Percentiles rank a stretch among this genome's conserved stretches.
phyloP scores from a whole-genome alignment of 23 tunicate species.

The Aplidium turbinatum region DNA sequence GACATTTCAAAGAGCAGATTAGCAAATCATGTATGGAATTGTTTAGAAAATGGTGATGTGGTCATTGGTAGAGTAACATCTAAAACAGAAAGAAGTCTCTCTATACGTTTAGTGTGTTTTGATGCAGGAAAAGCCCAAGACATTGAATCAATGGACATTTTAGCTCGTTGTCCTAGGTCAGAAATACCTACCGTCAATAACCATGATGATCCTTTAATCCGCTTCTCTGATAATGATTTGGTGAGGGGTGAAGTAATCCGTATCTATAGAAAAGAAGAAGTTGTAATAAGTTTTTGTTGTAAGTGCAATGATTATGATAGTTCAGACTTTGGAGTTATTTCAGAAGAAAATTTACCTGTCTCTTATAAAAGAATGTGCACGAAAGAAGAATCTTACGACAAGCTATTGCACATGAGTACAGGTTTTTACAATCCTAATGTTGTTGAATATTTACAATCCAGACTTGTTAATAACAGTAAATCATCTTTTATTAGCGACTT shows the following conservation, averaged over 20 bases:
- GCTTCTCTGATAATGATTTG: slow-evolving; percentile 51
- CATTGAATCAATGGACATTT: slow-evolving; percentile 44
- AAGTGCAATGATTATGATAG: background rate
- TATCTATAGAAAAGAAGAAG: slow-evolving; percentile 25
- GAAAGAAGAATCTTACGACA: slow-evolving; percentile 36
- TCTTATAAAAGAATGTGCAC: slow-evolving; percentile 53
- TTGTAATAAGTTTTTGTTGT: background rate
- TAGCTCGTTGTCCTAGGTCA: slow-evolving; percentile 47
- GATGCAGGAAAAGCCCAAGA: slow-evolving; percentile 76
- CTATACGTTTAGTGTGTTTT: slow-evolving; percentile 43
- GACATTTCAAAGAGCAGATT: slow-evolving; percentile 20
- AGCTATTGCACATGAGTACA: slow-evolving; percentile 40
- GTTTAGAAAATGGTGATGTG: slow-evolving; percentile 62
- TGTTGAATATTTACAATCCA: slow-evolving; percentile 35
- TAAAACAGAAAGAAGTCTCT: slow-evolving; percentile 51
- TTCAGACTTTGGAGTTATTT: slow-evolving; percentile 36
- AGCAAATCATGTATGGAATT: slow-evolving; percentile 45
- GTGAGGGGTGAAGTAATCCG: slow-evolving; percentile 50
- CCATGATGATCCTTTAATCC: slow-evolving; percentile 63
- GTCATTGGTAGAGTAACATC: slow-evolving; percentile 62
- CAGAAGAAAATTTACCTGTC: slow-evolving; percentile 68
- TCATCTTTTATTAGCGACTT: slow-evolving; percentile 52
- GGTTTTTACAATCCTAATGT: slow-evolving; percentile 82
- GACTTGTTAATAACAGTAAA: slow-evolving; percentile 6
- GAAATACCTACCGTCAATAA: slow-evolving; percentile 60